Base-by-base conservation (phyloP, 2,888 invertebrate species). In the Malachius bipustulatus region DNA sequence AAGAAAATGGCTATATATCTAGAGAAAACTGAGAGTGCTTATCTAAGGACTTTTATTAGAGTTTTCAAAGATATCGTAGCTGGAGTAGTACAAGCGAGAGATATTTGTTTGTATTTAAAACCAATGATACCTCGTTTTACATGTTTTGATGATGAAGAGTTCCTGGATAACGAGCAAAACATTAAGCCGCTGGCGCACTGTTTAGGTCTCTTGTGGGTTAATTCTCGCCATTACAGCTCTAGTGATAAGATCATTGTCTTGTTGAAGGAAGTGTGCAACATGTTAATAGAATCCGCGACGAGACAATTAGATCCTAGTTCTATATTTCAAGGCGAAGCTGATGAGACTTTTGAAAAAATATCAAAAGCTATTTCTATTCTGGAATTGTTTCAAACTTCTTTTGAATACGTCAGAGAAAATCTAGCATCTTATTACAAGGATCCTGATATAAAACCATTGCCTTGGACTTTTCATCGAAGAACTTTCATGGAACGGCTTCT, bases 151-250 rank as follows among this genome's bases (percentile, higher is more conserved):
- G 71, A 67, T 4, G 67, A 67, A 0, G 80, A 82, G 34, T 78
- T 88, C 49, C 59, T 67, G 6, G 82, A 84, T 35, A 60, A 74
- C 1, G 67, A 67, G 36, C 34, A 50, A 1, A 59, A 69, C 6
- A 66, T 84, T 3, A 68, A 76, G 34, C 77, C 81, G 1, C 65
- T 91, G 59, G 64, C 90, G 47, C 84, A 91, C 48, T 77, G 77
- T 31, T 69, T 90, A 3, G 85, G 85, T 14, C 63, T 91, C 4
- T 65, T 88, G 11, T 94, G 93, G 91, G 77, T 81, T 1, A 77
- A 82, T 55, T 90, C 88, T 0, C 48, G 45, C 34, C 61, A 62
- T 40, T 63, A 60, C 39, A 51, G 57, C 10, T 52, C 50, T 16
- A 59, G 52, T 66, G 52, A 65, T 62, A 64, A 74, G 41, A 73